Base-by-base conservation (phyloP, 2,113 vertebrate genomes). In the Embiotoca jacksoni region DNA sequence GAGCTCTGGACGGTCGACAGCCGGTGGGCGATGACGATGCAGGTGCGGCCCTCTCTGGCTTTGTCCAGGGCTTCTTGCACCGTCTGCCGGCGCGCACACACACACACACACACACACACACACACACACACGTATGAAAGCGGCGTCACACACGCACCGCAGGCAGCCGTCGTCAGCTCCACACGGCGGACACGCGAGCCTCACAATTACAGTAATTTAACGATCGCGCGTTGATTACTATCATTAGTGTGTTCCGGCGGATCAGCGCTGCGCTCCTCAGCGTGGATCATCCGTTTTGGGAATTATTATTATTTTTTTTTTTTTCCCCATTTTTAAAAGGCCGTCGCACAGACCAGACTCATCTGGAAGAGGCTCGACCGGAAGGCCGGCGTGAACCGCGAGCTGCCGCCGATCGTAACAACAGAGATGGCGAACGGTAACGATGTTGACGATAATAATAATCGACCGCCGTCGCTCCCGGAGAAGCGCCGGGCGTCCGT, bases 1-100 rank as follows among this genome's bases (percentile, higher is more conserved):
- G 95, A 93, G 89, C 95, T 95, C 92, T 96, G 95, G 7, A 95
- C 94, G 72, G 94, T 96, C 41, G 95, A 96, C 16, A 96, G 93
- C 15, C 94, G 95, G 14, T 96, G 95, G 67, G 95, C 95, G 56
- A 95, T 95, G 30, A 95, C 92, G 33, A 94, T 95, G 83, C 94
- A 94, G 32, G 94, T 95, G 11, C 94, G 90, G 4, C 93, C 94
- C 60, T 93, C 89, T 44, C 93, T 81, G 58, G 94, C 93, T 82
- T 91, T 92, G 80, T 95, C 94, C 80, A 95, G 87, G 10, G 94
- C 94, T 0, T 83, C 92, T 33, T 95, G 94, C 62, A 95, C 94
- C 0, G 92, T 93, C 94, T 95, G 93, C 8, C 35, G 63, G 23
- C 1, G 7, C 10, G 1, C 2, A 54, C 6, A 33, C 10, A 59